Evolutionary conservation across 2,888 invertebrate genomes (phyloP).

Genomic region (Callyntrura sp.): DNA sequence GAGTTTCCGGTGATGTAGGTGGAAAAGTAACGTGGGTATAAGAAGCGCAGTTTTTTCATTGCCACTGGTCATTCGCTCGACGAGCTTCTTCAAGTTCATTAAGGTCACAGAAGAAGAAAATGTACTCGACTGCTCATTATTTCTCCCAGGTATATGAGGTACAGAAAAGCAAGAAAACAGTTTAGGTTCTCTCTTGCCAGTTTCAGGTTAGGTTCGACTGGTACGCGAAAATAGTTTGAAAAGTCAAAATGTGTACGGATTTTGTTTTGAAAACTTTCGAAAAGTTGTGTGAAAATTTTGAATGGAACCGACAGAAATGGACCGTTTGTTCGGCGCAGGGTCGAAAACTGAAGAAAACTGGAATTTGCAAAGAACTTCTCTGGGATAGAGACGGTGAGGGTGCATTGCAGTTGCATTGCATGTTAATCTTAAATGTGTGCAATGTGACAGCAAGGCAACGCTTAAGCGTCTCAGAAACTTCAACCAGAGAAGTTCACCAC

Average conservation of each 20-base stretch:
- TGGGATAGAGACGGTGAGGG: constrained; percentile 81
- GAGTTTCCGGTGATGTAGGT: constrained; percentile 82
- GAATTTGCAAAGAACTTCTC: constrained; percentile 34
- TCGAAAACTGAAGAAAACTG: not conserved
- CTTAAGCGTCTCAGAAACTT: constrained; percentile 79
- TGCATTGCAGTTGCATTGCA: constrained; percentile 84
- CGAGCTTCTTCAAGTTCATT: constrained; percentile 70
- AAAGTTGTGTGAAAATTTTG: not conserved
- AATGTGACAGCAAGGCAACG: constrained; percentile 84
- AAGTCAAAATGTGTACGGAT: not conserved
- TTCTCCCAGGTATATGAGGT: not conserved
- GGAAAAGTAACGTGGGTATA: constrained; percentile 73
- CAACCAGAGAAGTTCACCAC: constrained; percentile 55
- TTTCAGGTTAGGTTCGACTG: constrained; percentile 5
- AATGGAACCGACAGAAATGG: not conserved
- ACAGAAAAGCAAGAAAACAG: no score
- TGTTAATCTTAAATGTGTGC: constrained; percentile 75
- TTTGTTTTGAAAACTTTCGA: not conserved
- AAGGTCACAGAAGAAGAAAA: constrained; percentile 63
- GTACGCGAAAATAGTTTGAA: not conserved
- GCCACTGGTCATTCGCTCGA: constrained; percentile 75
- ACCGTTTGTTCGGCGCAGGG: no score
- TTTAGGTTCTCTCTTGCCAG: no score
- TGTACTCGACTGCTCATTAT: no score
- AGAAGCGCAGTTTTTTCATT: constrained; percentile 70